Percentiles rank a stretch among this genome's conserved stretches.
Evolutionary conservation across 35 echinoderm and acorn worm genomes (phyloP).

Genomic region (Chiridota heheva): DNA sequence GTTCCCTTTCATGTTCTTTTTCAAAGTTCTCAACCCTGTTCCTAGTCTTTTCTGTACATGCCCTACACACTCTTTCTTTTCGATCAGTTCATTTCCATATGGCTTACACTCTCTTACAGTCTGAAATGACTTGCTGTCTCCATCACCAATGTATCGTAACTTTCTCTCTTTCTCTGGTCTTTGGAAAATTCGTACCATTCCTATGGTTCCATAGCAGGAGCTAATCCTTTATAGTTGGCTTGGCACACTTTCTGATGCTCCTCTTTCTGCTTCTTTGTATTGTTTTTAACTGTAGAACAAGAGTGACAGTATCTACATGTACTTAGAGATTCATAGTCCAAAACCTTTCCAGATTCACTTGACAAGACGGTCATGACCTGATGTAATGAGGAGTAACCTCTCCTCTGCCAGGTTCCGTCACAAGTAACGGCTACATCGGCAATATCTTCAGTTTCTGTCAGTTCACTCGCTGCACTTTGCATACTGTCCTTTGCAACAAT

Average conservation of each 20-base stretch:
- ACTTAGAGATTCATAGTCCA: slow-evolving; percentile 39
- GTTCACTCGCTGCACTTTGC: neutral
- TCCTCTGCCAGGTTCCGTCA: slow-evolving; percentile 8
- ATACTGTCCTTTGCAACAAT: slow-evolving; percentile 11
- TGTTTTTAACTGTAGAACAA: slow-evolving; percentile 7
- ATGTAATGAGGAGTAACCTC: slow-evolving; percentile 7
- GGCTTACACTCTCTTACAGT: slow-evolving; percentile 17
- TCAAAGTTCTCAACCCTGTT: slow-evolving; percentile 28
- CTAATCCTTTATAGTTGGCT: slow-evolving; percentile 15
- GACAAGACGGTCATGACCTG: neutral
- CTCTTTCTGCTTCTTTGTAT: neutral
- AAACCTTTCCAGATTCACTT: slow-evolving; percentile 12
- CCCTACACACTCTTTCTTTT: slow-evolving; percentile 38
- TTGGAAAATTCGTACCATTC: slow-evolving; percentile 41
- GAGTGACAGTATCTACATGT: slow-evolving; percentile 22
- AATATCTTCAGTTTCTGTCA: slow-evolving; percentile 5
- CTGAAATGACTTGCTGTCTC: slow-evolving; percentile 37
- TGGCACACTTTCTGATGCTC: neutral
- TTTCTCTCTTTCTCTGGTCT: slow-evolving; percentile 7
- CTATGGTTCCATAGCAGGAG: slow-evolving; percentile 36
- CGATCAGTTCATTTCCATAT: slow-evolving; percentile 31
- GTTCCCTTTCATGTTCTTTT: neutral
- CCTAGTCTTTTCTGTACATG: slow-evolving; percentile 56
- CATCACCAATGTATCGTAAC: slow-evolving; percentile 30
- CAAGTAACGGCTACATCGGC: neutral